Evolutionary conservation across 2,888 invertebrate species (phyloP).

Genomic region (Tinea semifulvella): DNA sequence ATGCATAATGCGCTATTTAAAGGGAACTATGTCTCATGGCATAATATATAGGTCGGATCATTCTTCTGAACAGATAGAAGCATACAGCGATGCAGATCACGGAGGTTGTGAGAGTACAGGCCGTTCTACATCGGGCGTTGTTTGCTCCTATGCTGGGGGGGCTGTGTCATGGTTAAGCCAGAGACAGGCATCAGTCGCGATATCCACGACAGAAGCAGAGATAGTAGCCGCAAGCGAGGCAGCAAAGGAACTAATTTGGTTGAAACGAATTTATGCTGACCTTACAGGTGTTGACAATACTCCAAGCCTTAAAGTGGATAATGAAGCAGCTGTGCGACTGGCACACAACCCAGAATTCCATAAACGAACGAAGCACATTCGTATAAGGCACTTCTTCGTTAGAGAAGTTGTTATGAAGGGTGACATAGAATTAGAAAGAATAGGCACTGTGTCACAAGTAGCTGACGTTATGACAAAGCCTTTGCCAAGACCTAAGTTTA

Average conservation of each 20-base stretch:
- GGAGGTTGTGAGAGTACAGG: constrained; percentile 15
- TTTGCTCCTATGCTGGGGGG: constrained; percentile 21
- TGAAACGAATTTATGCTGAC: constrained; percentile 20
- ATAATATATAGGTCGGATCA: not conserved
- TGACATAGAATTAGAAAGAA: not conserved
- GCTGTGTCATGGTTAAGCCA: constrained; percentile 27
- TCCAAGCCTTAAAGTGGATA: constrained; percentile 22
- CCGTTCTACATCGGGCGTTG: constrained; percentile 17
- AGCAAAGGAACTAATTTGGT: constrained; percentile 26
- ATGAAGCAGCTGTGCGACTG: constrained; percentile 22
- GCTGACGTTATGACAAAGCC: constrained; percentile 18
- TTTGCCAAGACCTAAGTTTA: constrained; percentile 8
- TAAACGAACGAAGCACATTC: constrained; percentile 23
- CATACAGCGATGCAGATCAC: constrained; percentile 18
- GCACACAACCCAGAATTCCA: constrained; percentile 24
- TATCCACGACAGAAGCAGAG: constrained; percentile 29
- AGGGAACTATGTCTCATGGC: not conserved
- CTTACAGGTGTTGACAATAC: constrained; percentile 2
- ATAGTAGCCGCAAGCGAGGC: constrained; percentile 26
- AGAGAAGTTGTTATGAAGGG: constrained; percentile 9
- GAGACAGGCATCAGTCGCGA: constrained; percentile 25
- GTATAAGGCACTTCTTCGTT: constrained; percentile 15
- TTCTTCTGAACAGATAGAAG: not conserved
- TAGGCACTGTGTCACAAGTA: constrained; percentile 10
- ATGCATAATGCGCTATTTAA: constrained; percentile 12